Base-by-base conservation (phyloP, 2,888 invertebrate genomes). In the Acholoe squamosa region DNA sequence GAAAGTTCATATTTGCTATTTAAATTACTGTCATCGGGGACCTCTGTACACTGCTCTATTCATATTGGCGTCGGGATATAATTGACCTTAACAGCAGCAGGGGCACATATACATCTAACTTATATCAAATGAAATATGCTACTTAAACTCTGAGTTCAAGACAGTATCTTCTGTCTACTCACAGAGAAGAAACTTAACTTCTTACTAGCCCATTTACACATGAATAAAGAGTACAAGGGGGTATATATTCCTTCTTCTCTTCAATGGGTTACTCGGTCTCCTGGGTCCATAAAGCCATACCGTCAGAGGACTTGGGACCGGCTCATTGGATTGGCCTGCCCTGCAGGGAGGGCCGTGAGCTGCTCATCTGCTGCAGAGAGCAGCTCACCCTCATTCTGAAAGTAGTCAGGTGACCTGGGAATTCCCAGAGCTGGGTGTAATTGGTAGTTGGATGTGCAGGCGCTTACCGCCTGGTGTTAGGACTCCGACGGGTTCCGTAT, bases 401-500 rank as follows among this genome's bases (percentile, higher is more conserved):
- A 71, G 71, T 71, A 31, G 71, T 71, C 71, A 71, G 71, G 25
- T 71, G 71, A 71, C 71, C 71, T 14, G 25, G 71, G 71, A n/a
- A 25, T 71, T 28, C 71, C 14, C 28, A 71, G 25, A 61, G 71
- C 71, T 3, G 14, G 28, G 71, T 71, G 28, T 71, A 71, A 71
- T 71, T 71, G 71, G 71, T 71, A 71, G 25, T 71, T 19, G n/a
- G 61, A 61, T 19, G n/a, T 3, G 61, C 61, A 61, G 22, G 61
- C n/a, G 61, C 61, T 61, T 19, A 61, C 61, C 1, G 22, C 22
- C 61, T n/a, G 61, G 61, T 3, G 61, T 14, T 61, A 61, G 61
- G 61, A n/a, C n/a, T 43, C 43, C 43, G 43, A 14, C 61, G 61
- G 61, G 22, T n/a, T 1, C 12, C 61, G n/a, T 61, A 61, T 61